Percentiles rank a stretch among this genome's conserved stretches.
Conservation (phyloP, 2,113 vertebrate genomes). For the Muntiacus muntjak region DNA sequence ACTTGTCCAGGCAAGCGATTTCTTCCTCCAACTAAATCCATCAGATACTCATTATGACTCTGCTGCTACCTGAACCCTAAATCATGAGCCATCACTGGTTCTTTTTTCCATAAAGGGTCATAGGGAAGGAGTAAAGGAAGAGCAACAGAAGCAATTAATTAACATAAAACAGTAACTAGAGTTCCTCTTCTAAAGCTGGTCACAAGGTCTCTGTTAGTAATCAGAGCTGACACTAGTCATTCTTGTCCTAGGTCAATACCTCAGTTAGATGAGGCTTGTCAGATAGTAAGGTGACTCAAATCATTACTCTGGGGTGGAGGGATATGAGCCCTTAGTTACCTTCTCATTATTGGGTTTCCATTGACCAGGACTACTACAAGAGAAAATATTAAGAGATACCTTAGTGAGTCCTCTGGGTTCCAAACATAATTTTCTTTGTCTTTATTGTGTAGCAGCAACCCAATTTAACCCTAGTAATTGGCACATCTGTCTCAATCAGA, state of each 20-base stretch:
- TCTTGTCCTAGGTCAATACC: not conserved
- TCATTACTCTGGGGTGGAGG: not conserved
- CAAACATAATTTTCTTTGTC: not conserved
- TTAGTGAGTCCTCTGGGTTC: not conserved
- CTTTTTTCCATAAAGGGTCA: not conserved
- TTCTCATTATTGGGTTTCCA: not conserved
- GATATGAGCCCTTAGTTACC: not conserved
- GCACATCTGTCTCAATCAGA: not conserved
- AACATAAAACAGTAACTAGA: not conserved
- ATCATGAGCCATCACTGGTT: not conserved
- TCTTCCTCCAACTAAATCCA: not conserved
- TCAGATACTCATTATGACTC: not conserved
- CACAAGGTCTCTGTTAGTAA: not conserved
- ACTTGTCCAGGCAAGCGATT: not conserved
- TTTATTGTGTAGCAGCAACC: not conserved
- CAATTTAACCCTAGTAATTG: not conserved
- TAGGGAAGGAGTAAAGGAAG: not conserved
- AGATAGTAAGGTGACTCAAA: not conserved
- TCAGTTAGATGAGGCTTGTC: not conserved
- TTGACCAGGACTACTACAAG: not conserved
- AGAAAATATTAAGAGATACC: not conserved
- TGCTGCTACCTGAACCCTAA: not conserved
- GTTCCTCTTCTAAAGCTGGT: not conserved
- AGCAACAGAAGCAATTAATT: not conserved
- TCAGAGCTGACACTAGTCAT: not conserved